phyloP scores from a whole-genome alignment of 1,140 invertebrate species.

The Penaeus japonicus region DNA sequence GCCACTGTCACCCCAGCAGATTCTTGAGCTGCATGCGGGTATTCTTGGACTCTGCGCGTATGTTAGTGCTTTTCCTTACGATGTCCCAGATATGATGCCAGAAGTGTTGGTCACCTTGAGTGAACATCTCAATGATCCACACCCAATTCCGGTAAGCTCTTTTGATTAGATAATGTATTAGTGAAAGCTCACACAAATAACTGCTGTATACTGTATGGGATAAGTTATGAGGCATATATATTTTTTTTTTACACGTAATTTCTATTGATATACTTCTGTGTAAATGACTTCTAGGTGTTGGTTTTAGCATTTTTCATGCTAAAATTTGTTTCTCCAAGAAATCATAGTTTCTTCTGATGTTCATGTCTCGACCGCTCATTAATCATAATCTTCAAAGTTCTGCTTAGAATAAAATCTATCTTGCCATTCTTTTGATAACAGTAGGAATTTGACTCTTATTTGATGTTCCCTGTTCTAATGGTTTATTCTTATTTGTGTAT shows the following conservation, averaged over 20 bases:
- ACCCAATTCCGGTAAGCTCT: constrained; percentile 84
- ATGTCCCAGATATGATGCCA: constrained; percentile 85
- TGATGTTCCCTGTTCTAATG: too few species aligned
- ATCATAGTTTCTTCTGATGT: too few species aligned
- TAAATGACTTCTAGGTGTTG: too few species aligned
- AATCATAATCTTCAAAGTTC: too few species aligned
- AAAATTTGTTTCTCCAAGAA: too few species aligned
- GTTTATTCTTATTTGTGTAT: too few species aligned
- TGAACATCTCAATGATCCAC: constrained; percentile 83
- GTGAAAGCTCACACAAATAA: neutral
- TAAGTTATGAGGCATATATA: neutral
- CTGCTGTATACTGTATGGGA: neutral
- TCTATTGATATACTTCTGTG: too few species aligned
- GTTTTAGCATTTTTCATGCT: too few species aligned
- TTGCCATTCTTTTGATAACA: too few species aligned
- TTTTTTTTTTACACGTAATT: neutral
- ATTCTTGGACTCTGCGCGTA: constrained; percentile 89
- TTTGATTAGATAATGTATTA: neutral
- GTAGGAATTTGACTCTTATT: too few species aligned
- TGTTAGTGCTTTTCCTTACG: constrained; percentile 88
- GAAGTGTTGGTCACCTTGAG: constrained; percentile 81
- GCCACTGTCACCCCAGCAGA: constrained; percentile 15
- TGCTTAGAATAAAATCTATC: too few species aligned
- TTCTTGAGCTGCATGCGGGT: constrained; percentile 74
- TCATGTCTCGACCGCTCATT: too few species aligned